These are phyloP conservation scores for Oxytorus armatus DNA, from an alignment of 2,888 invertebrate genomes.

Conservation along the genomic window DNA sequence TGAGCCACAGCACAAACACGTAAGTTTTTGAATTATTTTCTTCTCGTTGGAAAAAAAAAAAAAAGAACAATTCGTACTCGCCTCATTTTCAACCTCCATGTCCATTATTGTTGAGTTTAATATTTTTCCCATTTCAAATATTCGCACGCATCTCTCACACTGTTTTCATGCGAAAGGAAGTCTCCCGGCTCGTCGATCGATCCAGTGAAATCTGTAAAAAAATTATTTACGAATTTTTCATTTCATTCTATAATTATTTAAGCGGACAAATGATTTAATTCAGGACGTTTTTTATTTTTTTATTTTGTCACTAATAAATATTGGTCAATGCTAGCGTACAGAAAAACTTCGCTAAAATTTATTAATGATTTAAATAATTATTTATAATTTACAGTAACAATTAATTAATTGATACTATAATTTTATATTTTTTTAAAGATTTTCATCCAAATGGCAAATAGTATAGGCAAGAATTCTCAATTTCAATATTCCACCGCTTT, in stretches of 20 bases:
- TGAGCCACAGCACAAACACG: slow-evolving; percentile 91
- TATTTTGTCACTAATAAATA: no score
- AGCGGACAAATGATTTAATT: no score
- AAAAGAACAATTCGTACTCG: not conserved
- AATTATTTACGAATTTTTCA: not conserved
- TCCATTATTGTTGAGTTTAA: not conserved
- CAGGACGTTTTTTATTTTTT: no score
- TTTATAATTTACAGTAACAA: no score
- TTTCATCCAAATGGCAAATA: no score
- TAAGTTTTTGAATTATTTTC: slow-evolving; percentile 82
- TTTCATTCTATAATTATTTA: not conserved
- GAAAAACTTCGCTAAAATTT: no score
- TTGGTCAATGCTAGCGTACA: no score
- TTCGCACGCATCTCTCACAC: not conserved
- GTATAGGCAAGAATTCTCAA: no score
- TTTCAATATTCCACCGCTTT: no score
- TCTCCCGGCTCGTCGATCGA: not conserved
- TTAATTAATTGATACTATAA: no score
- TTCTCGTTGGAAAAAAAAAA: not conserved
- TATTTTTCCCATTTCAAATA: not conserved
- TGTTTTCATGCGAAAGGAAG: not conserved
- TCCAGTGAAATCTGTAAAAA: not conserved
- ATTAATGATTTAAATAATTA: no score
- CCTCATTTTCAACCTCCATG: not conserved
- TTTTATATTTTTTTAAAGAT: no score